Evolutionary conservation across 2,888 invertebrate species (phyloP).

Genomic region (Diabrotica balteata): DNA sequence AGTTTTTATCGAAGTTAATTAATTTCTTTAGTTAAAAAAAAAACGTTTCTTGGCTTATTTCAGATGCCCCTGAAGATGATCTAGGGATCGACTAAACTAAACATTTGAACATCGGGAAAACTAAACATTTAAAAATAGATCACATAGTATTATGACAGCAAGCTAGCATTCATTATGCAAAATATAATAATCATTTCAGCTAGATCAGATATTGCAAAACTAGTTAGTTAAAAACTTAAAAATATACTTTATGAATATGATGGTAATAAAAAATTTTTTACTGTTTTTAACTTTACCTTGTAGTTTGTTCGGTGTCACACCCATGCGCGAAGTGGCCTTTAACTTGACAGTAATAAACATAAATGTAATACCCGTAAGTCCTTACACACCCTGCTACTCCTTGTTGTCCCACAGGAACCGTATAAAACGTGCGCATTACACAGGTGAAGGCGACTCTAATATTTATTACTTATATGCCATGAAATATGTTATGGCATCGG

Average conservation of each 20-base stretch:
- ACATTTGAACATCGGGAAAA: too few relatives aligned
- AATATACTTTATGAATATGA: too few relatives aligned
- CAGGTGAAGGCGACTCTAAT: constrained; percentile 35
- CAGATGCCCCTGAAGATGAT: too few relatives aligned
- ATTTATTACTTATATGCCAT: constrained; percentile 35
- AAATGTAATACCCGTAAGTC: constrained; percentile 37
- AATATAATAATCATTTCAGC: not conserved
- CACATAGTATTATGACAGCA: too few relatives aligned
- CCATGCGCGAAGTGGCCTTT: constrained; percentile 21
- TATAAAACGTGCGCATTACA: constrained; percentile 35
- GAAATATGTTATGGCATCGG: constrained; percentile 34
- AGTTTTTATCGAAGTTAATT: too few relatives aligned
- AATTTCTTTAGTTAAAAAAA: too few relatives aligned
- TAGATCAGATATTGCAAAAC: not conserved
- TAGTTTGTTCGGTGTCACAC: constrained; percentile 18
- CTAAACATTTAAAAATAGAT: too few relatives aligned
- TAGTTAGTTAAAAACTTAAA: too few relatives aligned
- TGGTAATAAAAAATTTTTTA: too few relatives aligned
- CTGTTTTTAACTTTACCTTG: not conserved
- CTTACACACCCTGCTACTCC: constrained; percentile 34
- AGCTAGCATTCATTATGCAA: not conserved
- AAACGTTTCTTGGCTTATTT: too few relatives aligned
- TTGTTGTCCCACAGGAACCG: constrained; percentile 31
- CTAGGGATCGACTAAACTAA: too few relatives aligned
- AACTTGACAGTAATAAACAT: constrained; percentile 38